Evolutionary conservation across 1,140 invertebrate genomes (phyloP).

Genomic region (Papilio glaucus): DNA sequence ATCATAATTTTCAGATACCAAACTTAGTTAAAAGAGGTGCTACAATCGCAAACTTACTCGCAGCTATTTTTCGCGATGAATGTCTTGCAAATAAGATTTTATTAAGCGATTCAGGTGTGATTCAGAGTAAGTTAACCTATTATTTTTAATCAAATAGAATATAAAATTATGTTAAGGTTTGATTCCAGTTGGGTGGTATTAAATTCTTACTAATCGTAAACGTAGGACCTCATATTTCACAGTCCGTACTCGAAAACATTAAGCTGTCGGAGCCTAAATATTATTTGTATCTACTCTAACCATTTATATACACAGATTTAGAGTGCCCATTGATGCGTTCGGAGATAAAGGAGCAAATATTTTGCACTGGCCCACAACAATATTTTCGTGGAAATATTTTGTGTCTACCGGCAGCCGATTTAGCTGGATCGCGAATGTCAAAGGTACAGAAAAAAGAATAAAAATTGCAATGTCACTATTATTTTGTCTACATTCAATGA

Average conservation of each 20-base stretch:
- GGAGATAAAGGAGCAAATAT: constrained; percentile 41
- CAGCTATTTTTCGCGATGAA: constrained; percentile 65
- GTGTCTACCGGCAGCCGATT: constrained; percentile 51
- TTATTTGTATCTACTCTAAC: too few relatives aligned
- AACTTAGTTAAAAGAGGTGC: constrained; percentile 59
- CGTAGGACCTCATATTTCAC: neutral
- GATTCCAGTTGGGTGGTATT: neutral
- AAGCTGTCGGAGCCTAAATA: too few relatives aligned
- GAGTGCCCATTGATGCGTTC: constrained; percentile 56
- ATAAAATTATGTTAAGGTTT: constrained; percentile 13
- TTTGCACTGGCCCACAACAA: constrained; percentile 13
- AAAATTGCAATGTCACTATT: too few relatives aligned
- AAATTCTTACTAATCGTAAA: too few relatives aligned
- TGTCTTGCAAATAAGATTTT: constrained; percentile 51
- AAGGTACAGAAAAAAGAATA: too few relatives aligned
- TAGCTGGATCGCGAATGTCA: constrained; percentile 62
- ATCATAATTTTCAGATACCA: constrained; percentile 38
- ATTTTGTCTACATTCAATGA: neutral
- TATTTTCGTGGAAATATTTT: constrained; percentile 25
- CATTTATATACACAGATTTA: constrained; percentile 51
- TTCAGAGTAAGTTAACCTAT: constrained; percentile 56
- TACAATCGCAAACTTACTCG: constrained; percentile 62
- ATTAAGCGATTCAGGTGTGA: constrained; percentile 55
- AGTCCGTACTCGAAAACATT: neutral
- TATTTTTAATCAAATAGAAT: constrained; percentile 2